A percentile compares a stretch with the other conserved stretches of the same genome.
These are phyloP conservation scores for Augochlorella aurata DNA, from an alignment of 2,888 invertebrate genomes.

Conservation along the genomic window DNA sequence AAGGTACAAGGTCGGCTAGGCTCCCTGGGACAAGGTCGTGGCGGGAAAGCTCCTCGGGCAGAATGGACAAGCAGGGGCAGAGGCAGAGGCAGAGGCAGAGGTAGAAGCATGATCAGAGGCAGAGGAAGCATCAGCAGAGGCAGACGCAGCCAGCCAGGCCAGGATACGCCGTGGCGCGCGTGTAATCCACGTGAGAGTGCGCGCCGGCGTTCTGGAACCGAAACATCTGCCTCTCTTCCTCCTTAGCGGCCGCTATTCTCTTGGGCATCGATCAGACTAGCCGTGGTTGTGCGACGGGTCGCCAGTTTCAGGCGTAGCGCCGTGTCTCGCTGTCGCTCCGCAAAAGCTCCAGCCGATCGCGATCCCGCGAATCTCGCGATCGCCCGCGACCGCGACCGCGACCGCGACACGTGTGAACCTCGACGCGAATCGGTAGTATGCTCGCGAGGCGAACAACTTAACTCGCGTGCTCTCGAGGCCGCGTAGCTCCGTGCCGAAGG, in stretches of 20 bases:
- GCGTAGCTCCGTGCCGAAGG: background rate
- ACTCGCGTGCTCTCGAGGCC: too few relatives aligned
- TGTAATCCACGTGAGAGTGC: constrained; percentile 69
- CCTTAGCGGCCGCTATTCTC: constrained; percentile 64
- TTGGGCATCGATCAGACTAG: constrained; percentile 72
- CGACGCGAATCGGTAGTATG: background rate
- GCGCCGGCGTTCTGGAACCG: constrained; percentile 72
- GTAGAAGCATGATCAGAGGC: background rate
- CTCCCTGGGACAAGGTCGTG: constrained; percentile 55
- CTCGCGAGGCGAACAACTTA: too few relatives aligned
- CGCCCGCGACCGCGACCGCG: background rate
- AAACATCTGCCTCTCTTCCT: constrained; percentile 60
- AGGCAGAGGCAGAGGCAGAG: background rate
- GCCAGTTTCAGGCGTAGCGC: constrained; percentile 69
- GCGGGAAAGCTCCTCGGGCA: constrained; percentile 40
- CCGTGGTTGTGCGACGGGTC: constrained; percentile 63
- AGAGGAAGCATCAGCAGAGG: background rate
- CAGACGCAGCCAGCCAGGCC: background rate
- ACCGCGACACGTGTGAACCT: constrained; percentile 42
- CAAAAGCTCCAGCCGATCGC: constrained; percentile 39
- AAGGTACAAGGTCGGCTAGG: constrained; percentile 2
- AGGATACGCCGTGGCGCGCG: constrained; percentile 45
- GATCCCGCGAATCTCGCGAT: constrained; percentile 25
- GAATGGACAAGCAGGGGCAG: constrained; percentile 32
- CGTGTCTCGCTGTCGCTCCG: constrained; percentile 56